Base-by-base conservation (phyloP, 2,888 invertebrate species). In the Phania funesta region DNA sequence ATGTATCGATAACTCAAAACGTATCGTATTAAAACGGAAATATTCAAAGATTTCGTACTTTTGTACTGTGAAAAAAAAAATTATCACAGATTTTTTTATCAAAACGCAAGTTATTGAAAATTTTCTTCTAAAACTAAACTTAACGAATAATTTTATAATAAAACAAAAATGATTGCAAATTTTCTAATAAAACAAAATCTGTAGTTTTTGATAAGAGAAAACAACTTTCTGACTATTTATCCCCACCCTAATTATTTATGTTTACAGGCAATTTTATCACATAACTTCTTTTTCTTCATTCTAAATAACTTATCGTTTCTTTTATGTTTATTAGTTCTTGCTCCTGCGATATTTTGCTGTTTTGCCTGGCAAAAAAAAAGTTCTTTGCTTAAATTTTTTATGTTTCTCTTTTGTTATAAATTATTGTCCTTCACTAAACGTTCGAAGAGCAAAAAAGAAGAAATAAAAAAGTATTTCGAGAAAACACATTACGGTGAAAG, bases 291-390 rank as follows among this genome's bases (percentile, higher is more conserved):
- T 60, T 60, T 20, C 18, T 18, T 20, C 18, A 56, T 44, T 8
- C 0, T 18, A 3, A 38, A 38, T 3, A 38, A 11, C 3, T 38
- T 5, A 3, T 50, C 16, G 3, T 9, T 77, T 77, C 54, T 76
- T 20, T 29, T 46, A 2, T n/a, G n/a, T 8, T 2, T 4, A 38
- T 20, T 26, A 16, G 26, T 48, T 62, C 13, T 8, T 41, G 44
- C 24, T 67, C 35, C 58, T 11, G 16, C 46, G 41, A 50, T 77
- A 62, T 62, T 78, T 80, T 46, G 54, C 44, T n/a, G 71, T 80
- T 84, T 83, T 68, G 79, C 26, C 65, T 58, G n/a, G n/a, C 75
- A 75, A 70, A 41, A 67, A 41, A n/a, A 20, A 52, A 77, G 77
- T 56, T 68, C 22, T 32, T 65, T 38, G 38, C 41, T 9, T 16